Evolutionary conservation across 2,113 vertebrate species (phyloP).

Genomic region (Callorhinus ursinus): DNA sequence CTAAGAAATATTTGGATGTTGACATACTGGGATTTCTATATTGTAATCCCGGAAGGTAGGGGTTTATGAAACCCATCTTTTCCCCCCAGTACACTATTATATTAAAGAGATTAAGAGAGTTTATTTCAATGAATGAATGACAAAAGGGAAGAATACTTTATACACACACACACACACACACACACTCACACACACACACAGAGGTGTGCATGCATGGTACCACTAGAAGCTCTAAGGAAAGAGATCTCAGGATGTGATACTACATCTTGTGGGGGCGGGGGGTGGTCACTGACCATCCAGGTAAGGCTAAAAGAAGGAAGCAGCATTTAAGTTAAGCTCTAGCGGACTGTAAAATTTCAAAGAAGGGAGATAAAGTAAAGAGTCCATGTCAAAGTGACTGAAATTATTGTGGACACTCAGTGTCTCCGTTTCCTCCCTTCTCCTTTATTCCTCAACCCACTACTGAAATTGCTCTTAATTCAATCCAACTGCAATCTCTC

Average conservation of each 20-base stretch:
- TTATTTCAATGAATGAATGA: background rate
- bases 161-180: background rate
- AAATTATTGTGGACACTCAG: background rate
- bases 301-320: background rate
- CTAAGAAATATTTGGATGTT: background rate
- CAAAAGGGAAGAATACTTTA: background rate
- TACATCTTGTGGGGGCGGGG: background rate
- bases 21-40: background rate
- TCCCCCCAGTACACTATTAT: background rate
- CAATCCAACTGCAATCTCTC: background rate
- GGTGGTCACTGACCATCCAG: background rate
- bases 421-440: background rate
- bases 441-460: background rate
- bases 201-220: rapidly evolving
- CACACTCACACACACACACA: background rate
- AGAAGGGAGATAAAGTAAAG: background rate
- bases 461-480: background rate
- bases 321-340: background rate
- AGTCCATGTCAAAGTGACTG: background rate
- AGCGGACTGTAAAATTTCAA: background rate
- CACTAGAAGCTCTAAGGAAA: background rate
- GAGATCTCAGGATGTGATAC: background rate
- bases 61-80: background rate
- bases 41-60: background rate
- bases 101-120: background rate